A percentile compares a stretch with the other conserved stretches of the same genome.
phyloP scores from a whole-genome alignment of 2,113 vertebrate species.

The Amia ocellicauda region DNA sequence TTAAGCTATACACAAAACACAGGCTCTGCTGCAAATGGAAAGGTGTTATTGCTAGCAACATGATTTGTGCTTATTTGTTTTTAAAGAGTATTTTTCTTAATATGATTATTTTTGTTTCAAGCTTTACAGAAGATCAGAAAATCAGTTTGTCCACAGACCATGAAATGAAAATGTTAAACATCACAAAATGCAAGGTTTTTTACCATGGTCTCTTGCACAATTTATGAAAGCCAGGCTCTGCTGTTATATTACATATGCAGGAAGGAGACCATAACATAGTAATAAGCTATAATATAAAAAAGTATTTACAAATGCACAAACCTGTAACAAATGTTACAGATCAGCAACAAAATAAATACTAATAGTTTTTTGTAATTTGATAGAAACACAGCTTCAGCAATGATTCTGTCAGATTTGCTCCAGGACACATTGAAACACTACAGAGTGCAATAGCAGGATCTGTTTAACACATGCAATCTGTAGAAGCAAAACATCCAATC shows the following conservation, averaged over 20 bases:
- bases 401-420: background rate
- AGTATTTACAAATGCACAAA: slow-evolving; percentile 18
- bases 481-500: background rate
- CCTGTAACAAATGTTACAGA: slow-evolving; percentile 20
- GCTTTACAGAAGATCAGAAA: background rate
- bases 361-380: background rate
- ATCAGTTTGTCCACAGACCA: background rate
- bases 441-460: background rate
- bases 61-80: background rate
- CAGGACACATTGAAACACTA: background rate
- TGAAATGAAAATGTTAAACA: slow-evolving; percentile 20
- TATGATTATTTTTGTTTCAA: background rate
- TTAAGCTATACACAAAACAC: slow-evolving; percentile 42
- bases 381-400: background rate
- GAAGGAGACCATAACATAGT: slow-evolving; percentile 16
- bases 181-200: slow-evolving; percentile 27
- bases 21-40: slow-evolving; percentile 39
- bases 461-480: background rate
- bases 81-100: background rate
- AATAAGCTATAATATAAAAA: slow-evolving; percentile 22
- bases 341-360: background rate
- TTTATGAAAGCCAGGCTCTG: slow-evolving; percentile 24
- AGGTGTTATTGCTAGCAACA: slow-evolving; percentile 34
- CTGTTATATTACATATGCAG: slow-evolving; percentile 20
- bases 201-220: background rate